A percentile compares a stretch with the other conserved stretches of the same genome.
Conservation (phyloP, 2,113 vertebrate genomes). For the Cavia aperea region DNA sequence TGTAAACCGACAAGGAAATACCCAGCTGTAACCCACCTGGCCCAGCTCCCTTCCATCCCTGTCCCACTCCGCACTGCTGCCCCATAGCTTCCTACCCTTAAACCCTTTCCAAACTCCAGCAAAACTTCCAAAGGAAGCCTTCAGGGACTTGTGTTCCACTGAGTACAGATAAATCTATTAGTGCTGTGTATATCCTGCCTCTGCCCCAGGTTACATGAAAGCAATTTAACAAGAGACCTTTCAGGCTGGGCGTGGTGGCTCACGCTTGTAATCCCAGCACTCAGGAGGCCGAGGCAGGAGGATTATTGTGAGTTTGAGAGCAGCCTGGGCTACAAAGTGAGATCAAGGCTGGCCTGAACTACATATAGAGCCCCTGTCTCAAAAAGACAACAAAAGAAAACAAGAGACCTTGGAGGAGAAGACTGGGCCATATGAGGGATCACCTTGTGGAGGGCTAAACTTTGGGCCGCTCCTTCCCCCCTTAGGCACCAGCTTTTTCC, state of each 20-base stretch:
- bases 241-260: no score
- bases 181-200: fast-evolving
- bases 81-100: neutral
- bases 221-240: neutral
- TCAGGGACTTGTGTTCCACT: neutral
- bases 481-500: neutral
- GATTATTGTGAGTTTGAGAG: no score
- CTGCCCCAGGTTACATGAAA: neutral
- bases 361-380: no score
- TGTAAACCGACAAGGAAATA: neutral
- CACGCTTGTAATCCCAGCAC: no score
- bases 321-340: no score
- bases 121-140: neutral
- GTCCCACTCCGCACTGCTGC: neutral
- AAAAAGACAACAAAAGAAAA: neutral
- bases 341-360: no score
- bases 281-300: no score
- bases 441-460: neutral
- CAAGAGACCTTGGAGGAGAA: neutral
- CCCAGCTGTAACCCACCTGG: neutral
- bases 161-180: neutral
- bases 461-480: neutral
- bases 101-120: neutral
- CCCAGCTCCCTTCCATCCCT: neutral
- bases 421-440: fast-evolving